Conservation (phyloP, 1,140 invertebrate species). For the Prorops nasuta region DNA sequence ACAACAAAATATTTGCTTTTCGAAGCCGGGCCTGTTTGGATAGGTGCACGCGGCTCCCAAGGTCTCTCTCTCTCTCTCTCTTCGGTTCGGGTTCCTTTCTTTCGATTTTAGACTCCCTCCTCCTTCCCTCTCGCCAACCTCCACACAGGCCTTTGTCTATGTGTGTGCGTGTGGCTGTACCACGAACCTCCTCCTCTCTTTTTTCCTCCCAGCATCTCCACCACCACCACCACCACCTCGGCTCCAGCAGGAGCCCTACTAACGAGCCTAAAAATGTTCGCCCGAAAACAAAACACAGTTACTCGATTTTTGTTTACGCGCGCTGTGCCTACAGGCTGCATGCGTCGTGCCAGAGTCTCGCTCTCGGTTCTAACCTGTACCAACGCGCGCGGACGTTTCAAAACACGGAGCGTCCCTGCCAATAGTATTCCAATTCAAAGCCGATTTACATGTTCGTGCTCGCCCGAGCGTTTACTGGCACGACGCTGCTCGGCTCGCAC, state of each 20-base stretch:
- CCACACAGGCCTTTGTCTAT: too few species aligned
- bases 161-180: too few species aligned
- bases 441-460: too few species aligned
- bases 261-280: constrained; percentile 40
- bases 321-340: neutral
- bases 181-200: constrained; percentile 37
- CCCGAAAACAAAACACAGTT: constrained; percentile 43
- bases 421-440: too few species aligned
- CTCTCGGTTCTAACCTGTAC: too few species aligned
- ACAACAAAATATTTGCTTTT: constrained; percentile 53
- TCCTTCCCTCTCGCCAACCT: too few species aligned
- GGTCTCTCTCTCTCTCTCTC: constrained; percentile 19
- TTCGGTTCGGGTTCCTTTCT: constrained; percentile 25
- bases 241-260: constrained; percentile 32
- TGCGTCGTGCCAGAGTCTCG: constrained; percentile 3
- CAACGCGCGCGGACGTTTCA: too few species aligned
- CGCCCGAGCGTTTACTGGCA: too few species aligned
- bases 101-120: constrained; percentile 33
- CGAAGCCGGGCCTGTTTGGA: constrained; percentile 40
- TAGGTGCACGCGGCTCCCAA: constrained; percentile 40
- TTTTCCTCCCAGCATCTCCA: constrained; percentile 17
- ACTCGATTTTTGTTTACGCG: too few species aligned
- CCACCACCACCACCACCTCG: too few species aligned
- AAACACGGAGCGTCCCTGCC: too few species aligned
- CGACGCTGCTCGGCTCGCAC: too few species aligned